Conservation (phyloP, 2,797 vertebrate genomes). For the Chelonia mydas region DNA sequence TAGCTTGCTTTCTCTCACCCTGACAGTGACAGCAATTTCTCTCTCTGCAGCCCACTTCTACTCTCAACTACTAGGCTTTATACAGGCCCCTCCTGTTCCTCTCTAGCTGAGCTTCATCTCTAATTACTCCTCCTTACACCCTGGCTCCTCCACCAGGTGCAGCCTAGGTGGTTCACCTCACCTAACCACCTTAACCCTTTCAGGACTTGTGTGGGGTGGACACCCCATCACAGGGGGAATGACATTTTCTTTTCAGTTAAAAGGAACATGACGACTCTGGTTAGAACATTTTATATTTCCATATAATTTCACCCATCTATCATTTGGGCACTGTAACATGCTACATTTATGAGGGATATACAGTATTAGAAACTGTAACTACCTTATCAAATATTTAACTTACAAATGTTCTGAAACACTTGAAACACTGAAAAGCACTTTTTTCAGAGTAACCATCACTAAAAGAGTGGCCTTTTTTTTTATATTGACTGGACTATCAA, state of each 20-base stretch:
- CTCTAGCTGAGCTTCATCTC: not conserved
- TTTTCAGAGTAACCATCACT: not conserved
- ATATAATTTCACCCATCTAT: slow-evolving; percentile 30
- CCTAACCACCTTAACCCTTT: not conserved
- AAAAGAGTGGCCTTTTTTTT: not conserved
- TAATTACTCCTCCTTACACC: not conserved
- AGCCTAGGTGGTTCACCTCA: not conserved
- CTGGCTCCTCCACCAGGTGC: not conserved
- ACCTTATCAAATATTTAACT: not conserved
- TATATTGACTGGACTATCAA: slow-evolving; percentile 19
- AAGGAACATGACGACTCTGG: slow-evolving; percentile 9
- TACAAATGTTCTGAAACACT: not conserved
- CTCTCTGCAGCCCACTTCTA: not conserved
- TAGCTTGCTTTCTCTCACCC: not conserved
- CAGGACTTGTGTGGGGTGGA: not conserved
- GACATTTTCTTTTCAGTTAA: slow-evolving; percentile 55
- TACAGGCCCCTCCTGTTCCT: not conserved
- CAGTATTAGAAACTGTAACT: slow-evolving; percentile 47
- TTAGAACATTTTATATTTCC: not conserved
- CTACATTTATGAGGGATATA: slow-evolving; percentile 42
- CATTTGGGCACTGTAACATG: not conserved
- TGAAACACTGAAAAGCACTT: not conserved
- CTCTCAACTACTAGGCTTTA: not conserved
- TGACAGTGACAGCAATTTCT: not conserved
- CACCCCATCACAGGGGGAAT: not conserved